Evolutionary conservation across 2,113 vertebrate genomes (phyloP), one percentile per base, ranked within the genome.

Genomic region (Embiotoca jacksoni): DNA sequence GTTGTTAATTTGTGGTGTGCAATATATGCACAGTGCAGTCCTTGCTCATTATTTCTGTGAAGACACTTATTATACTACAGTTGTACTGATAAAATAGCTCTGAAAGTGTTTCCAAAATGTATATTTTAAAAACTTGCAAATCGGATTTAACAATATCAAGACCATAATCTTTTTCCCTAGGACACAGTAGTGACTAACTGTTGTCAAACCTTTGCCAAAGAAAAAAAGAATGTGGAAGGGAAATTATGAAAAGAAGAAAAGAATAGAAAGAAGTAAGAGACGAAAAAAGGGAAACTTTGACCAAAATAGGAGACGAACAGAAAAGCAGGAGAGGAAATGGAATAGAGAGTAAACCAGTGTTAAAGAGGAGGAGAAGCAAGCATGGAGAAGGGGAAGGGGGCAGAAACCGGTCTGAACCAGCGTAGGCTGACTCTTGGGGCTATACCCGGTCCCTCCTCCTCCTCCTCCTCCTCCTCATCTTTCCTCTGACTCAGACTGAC

Each of bases 371-470:
- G 33, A 71, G 58, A 72, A 53, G 64, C 47, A 37, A 30, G 55
- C 62, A 49, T 47, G 47, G 32, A 72, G 60, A 71, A 85, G 68
- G 49, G 64, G 72, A 73, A 61, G 64, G 65, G 86, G 81, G 75
- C 72, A 77, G 78, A 76, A 95, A 93, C 94, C 87, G 81, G 94
- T 94, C 90, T 95, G 86, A 93, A 93, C 94, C 94, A 90, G 94
- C 23, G 7, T 49, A 60, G 80, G 80, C 92, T 68, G 89, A 92
- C 87, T 90, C 84, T 64, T 79, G 69, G 65, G 82, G 83, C 64
- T 82, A 49, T 69, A 65, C 82, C 70, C 78, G 80, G 70, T 57
- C 79, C 61, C 73, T 33, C 35, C 11, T 32, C 47, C 77, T 72
- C 55, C 65, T 39, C 60, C 6, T 10, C 58, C 70, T 81, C 72